Conservation (phyloP, 2,113 vertebrate genomes). For the Willisornis vidua region DNA sequence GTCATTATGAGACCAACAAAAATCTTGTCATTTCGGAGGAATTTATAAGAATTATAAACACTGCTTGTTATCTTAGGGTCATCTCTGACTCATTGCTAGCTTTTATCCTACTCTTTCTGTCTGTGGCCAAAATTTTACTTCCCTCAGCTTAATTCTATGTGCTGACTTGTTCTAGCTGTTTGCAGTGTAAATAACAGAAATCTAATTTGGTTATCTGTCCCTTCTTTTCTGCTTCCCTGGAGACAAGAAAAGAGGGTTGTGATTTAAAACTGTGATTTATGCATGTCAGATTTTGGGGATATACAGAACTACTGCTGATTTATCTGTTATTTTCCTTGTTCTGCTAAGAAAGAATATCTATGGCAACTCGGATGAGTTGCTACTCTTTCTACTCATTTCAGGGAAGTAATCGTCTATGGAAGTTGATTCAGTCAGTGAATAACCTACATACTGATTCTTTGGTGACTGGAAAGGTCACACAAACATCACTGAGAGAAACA, state of each 20-base stretch:
- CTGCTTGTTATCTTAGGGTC: constrained; percentile 26
- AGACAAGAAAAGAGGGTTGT: neutral
- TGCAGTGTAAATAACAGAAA: neutral
- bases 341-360: neutral
- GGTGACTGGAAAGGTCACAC: neutral
- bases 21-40: constrained; percentile 31
- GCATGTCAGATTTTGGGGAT: neutral
- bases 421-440: neutral
- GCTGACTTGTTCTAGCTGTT: constrained; percentile 27
- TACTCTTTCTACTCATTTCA: neutral
- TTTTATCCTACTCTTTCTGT: constrained; percentile 21
- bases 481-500: neutral
- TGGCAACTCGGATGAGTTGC: neutral
- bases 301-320: neutral
- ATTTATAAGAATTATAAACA: constrained; percentile 55
- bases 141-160: constrained; percentile 11
- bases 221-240: neutral
- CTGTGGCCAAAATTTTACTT: neutral
- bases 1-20: neutral
- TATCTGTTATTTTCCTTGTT: neutral
- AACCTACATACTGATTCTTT: neutral
- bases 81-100: constrained; percentile 60
- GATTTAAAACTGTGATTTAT: neutral
- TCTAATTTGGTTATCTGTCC: neutral
- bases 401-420: neutral